Conservation (phyloP, 1,140 invertebrate genomes). For the Zaprionus ornatus region DNA sequence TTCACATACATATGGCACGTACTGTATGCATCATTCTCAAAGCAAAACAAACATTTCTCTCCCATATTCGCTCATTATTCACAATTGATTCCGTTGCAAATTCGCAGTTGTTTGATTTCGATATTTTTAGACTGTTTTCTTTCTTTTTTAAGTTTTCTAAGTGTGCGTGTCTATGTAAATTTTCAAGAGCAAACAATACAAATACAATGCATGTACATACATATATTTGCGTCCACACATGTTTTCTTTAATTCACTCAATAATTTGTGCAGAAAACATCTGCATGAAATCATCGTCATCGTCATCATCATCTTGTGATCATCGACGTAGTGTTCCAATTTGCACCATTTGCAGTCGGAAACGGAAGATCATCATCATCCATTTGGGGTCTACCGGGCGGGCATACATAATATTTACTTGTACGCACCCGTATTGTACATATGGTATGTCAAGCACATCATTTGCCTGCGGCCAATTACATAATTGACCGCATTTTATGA, state of each 20-base stretch:
- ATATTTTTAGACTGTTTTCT: conserved; percentile 9
- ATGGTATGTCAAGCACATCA: neutral
- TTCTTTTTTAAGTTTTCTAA: neutral
- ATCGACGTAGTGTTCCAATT: neutral
- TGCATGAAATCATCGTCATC: conserved; percentile 33
- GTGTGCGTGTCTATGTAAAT: neutral
- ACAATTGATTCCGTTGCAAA: neutral
- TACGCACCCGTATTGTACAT: conserved; percentile 7
- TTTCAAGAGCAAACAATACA: neutral
- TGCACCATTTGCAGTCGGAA: conserved; percentile 44
- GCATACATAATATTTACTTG: neutral
- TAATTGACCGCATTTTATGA: conserved; percentile 65
- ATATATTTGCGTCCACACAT: neutral
- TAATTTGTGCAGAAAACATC: conserved; percentile 17
- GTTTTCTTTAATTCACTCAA: neutral
- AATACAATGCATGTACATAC: neutral
- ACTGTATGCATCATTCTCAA: neutral
- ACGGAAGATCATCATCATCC: conserved; percentile 50
- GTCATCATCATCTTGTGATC: neutral
- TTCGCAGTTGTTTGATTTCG: conserved; percentile 4
- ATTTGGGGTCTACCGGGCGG: conserved; percentile 1
- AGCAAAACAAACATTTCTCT: neutral
- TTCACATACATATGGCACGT: neutral
- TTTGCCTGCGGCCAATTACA: conserved; percentile 45
- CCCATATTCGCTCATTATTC: conserved; percentile 1